Conservation (phyloP, 2,113 vertebrate genomes). For the Ptilonorhynchus violaceus region DNA sequence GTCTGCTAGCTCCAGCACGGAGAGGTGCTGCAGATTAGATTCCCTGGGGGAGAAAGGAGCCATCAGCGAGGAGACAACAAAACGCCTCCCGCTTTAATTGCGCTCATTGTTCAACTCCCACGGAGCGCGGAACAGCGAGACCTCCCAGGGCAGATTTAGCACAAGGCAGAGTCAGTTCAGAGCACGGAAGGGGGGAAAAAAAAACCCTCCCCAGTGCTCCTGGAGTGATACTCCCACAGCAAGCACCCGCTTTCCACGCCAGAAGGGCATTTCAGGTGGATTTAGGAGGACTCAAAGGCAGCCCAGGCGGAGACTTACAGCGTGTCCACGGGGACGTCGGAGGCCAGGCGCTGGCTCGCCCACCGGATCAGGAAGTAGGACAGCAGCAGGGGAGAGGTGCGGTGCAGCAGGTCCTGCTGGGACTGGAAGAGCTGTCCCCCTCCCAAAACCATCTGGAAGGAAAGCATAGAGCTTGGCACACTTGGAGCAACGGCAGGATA, state of each 20-base stretch:
- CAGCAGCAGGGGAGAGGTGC: conserved; percentile 84
- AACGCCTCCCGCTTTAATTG: conserved; percentile 9
- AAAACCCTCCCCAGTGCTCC: neutral
- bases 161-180: neutral
- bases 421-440: conserved; percentile 85
- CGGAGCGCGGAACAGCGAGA: neutral
- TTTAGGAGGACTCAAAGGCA: neutral
- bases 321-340: conserved; percentile 82
- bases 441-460: conserved; percentile 79
- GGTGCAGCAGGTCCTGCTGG: conserved; percentile 91
- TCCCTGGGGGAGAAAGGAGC: conserved; percentile 77
- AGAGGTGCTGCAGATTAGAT: conserved; percentile 92
- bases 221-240: neutral
- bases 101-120: neutral
- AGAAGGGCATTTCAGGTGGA: neutral
- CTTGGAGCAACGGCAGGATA: fast-evolving
- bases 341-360: conserved; percentile 82
- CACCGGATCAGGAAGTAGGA: conserved; percentile 89
- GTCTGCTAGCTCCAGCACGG: conserved; percentile 88
- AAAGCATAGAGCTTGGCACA: neutral
- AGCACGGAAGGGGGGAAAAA: neutral
- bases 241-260: neutral
- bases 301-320: conserved; percentile 77
- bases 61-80: conserved; percentile 15
- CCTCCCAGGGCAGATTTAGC: neutral